A percentile compares a stretch with the other conserved stretches of the same genome.
Conservation (phyloP, 2,797 vertebrate species). For the Neostethus bicornis region DNA sequence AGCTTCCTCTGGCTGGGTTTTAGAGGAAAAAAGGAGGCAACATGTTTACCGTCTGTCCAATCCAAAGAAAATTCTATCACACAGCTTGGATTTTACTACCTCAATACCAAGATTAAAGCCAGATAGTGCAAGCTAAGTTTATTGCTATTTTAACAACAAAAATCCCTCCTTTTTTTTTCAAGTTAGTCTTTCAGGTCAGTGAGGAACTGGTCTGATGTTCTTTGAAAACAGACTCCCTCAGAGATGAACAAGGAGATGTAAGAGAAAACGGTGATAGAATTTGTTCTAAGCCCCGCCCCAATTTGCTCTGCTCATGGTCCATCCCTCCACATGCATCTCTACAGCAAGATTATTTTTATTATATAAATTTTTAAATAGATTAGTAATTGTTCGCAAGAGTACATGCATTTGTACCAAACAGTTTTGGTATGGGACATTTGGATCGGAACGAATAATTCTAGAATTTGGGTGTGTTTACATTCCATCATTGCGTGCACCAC, state of each 20-base stretch:
- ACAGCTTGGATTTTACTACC: constrained; percentile 25
- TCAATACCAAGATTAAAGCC: constrained; percentile 29
- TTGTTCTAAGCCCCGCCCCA: no score
- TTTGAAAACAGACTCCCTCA: constrained; percentile 17
- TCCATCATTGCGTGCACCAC: no score
- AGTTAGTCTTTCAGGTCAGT: not conserved
- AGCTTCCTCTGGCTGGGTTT: constrained; percentile 15
- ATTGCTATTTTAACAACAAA: constrained; percentile 28
- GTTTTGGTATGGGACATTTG: no score
- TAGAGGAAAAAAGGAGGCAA: constrained; percentile 15
- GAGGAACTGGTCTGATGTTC: constrained; percentile 14
- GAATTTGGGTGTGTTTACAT: no score
- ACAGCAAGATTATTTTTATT: no score
- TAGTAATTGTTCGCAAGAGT: no score
- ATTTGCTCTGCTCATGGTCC: no score
- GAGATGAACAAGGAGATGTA: constrained; percentile 8
- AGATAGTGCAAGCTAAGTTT: constrained; percentile 24
- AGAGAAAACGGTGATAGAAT: no score
- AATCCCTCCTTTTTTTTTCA: not conserved
- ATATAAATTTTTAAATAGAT: no score
- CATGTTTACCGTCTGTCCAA: constrained; percentile 25
- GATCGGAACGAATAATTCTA: no score
- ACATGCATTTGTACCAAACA: no score
- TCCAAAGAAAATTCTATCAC: constrained; percentile 25
- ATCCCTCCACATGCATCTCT: no score